Conservation (phyloP, 2,888 invertebrate species). For the Drosophila longiperda region DNA sequence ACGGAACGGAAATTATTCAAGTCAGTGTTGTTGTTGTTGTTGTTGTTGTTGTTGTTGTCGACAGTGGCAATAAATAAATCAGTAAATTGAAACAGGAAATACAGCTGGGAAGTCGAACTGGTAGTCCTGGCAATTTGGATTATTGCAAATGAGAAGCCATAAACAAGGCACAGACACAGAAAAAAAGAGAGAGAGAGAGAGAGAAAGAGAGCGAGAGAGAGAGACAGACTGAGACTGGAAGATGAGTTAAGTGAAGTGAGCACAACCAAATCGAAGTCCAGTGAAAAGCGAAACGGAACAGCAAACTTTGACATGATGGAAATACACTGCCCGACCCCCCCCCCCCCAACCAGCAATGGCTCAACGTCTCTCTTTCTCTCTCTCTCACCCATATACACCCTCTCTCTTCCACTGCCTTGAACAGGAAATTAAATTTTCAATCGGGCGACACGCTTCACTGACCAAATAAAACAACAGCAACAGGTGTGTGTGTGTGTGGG, state of each 20-base stretch:
- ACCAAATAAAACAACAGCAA: constrained; percentile 46
- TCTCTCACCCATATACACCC: background rate
- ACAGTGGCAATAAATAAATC: constrained; percentile 73
- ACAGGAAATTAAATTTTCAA: constrained; percentile 82
- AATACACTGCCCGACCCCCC: constrained; percentile 57
- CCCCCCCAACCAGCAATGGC: constrained; percentile 6
- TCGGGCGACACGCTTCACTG: constrained; percentile 71
- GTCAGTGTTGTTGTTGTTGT: constrained; percentile 22
- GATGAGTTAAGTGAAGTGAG: background rate
- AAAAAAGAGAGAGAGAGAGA: background rate
- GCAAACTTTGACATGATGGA: constrained; percentile 63
- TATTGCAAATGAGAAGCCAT: constrained; percentile 69
- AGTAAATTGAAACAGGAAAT: constrained; percentile 73
- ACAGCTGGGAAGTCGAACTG: constrained; percentile 65
- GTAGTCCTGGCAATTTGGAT: constrained; percentile 72
- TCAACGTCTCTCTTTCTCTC: background rate
- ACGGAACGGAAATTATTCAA: constrained; percentile 53
- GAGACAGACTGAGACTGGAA: background rate
- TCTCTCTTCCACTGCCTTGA: constrained; percentile 29
- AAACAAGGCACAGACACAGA: constrained; percentile 38
- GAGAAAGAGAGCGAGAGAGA: background rate
- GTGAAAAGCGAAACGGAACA: constrained; percentile 46
- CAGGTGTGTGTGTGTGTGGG: constrained; percentile 15
- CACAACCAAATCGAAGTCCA: constrained; percentile 47
- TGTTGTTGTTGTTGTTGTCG: constrained; percentile 34